Conservation (phyloP, 2,113 vertebrate species). For the Probosciger aterrimus region DNA sequence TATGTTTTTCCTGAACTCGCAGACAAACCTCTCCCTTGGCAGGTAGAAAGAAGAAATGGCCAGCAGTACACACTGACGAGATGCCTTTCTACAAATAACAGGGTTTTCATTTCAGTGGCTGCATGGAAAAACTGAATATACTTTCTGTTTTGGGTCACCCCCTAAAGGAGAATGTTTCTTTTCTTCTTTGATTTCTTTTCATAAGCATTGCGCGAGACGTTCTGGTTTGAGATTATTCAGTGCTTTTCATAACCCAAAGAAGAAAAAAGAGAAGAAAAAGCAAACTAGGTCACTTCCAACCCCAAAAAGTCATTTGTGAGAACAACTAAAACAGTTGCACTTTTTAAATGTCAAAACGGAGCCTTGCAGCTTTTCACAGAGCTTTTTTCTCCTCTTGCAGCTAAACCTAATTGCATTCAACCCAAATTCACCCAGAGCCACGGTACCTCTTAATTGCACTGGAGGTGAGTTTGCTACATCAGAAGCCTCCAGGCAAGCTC, state of each 20-base stretch:
- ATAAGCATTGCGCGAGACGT: neutral
- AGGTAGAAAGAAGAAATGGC: slow-evolving; percentile 24
- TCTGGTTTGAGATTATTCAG: slow-evolving; percentile 21
- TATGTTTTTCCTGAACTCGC: neutral
- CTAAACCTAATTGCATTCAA: neutral
- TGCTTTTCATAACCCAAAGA: neutral
- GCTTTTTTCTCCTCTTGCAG: neutral
- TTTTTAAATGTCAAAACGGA: neutral
- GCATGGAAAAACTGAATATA: neutral
- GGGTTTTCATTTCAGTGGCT: slow-evolving; percentile 18
- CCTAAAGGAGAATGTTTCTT: slow-evolving; percentile 17
- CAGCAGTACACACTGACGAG: neutral
- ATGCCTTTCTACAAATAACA: slow-evolving; percentile 34
- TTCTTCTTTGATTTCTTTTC: slow-evolving; percentile 27
- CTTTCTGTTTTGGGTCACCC: slow-evolving; percentile 24
- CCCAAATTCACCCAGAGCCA: neutral
- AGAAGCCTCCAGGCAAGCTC: neutral
- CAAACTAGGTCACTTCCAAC: slow-evolving; percentile 2
- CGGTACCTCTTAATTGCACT: neutral
- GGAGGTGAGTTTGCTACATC: neutral
- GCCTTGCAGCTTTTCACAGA: neutral
- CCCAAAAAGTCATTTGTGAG: neutral
- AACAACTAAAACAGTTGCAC: neutral
- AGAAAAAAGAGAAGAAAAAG: neutral
- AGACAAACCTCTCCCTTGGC: slow-evolving; percentile 23